Base-by-base conservation (phyloP, 2,888 invertebrate genomes). In the Cordylochernes scorpioides region DNA sequence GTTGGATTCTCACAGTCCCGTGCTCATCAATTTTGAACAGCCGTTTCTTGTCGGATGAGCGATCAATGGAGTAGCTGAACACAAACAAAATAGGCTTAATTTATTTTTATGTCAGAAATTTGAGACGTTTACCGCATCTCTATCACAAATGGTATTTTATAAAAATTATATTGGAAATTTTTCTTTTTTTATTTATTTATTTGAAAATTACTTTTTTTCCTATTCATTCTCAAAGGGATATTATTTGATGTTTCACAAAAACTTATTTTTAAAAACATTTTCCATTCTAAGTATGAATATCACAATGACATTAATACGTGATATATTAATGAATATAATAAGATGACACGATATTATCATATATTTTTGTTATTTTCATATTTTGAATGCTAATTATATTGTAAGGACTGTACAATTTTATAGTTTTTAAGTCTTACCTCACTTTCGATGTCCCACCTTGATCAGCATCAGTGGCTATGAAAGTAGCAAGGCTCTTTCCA, bases 401-500 rank as follows among this genome's bases (percentile, higher is more conserved):
- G 10, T 19, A 19, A 19, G 21, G 9, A n/a, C 10, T 19, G 10
- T n/a, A 19, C 10, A 19, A 19, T 2, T 19, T 19, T 19, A n/a
- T 19, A 19, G 10, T 13, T 2, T 6, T 25, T 29, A 16, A 6
- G 7, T 15, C 36, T 30, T 27, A 42, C 40, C 36, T 34, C 15
- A 45, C 42, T 33, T 33, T 29, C 4, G 45, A 42, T 13, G 49
- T 49, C n/a, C 50, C 49, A 19, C 49, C 51, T 35, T 47, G 50
- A 42, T 60, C 60, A 7, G 40, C 43, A 43, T 60, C 59, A 2
- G 42, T 45, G 15, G 57, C 57, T 3, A 44, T 40, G 42, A 58
- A 58, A 12, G 42, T 42, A 31, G 52, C 51, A 15, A 59, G 34
- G 5, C 42, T 32, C 4, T 47, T 44, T 12, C 51, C 52, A 9